phyloP scores from a whole-genome alignment of 2,113 vertebrate species.

The Noctilio leporinus region DNA sequence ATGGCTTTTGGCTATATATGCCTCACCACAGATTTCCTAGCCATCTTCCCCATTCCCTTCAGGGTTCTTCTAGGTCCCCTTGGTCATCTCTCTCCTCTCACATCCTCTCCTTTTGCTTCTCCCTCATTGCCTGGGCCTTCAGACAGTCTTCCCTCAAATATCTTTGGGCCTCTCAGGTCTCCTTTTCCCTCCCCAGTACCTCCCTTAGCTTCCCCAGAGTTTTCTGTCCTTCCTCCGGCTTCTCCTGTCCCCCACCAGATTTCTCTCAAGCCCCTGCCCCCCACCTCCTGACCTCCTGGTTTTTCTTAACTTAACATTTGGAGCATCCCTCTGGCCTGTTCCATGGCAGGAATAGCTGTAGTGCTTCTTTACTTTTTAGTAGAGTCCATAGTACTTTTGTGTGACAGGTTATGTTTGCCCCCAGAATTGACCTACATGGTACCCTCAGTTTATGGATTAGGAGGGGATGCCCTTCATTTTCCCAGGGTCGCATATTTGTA shows the following conservation, averaged over 20 bases:
- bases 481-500: neutral
- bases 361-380: neutral
- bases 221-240: neutral
- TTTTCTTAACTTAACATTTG: neutral
- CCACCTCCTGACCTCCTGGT: neutral
- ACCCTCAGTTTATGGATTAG: neutral
- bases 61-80: neutral
- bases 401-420: neutral
- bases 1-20: neutral
- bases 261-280: accelerated
- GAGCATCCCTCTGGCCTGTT: neutral
- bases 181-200: neutral
- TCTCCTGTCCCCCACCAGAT: neutral
- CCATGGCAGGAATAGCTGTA: neutral
- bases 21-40: neutral
- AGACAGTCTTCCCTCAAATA: neutral
- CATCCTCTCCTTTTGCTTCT: neutral
- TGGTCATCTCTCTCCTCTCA: neutral
- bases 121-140: neutral
- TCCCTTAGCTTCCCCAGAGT: slow-evolving; percentile 6
- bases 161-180: neutral
- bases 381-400: neutral
- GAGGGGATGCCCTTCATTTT: neutral
- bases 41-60: no score
- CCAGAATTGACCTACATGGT: neutral